Evolutionary conservation across 2,888 invertebrate species (phyloP).

Genomic region (Diabrotica balteata): DNA sequence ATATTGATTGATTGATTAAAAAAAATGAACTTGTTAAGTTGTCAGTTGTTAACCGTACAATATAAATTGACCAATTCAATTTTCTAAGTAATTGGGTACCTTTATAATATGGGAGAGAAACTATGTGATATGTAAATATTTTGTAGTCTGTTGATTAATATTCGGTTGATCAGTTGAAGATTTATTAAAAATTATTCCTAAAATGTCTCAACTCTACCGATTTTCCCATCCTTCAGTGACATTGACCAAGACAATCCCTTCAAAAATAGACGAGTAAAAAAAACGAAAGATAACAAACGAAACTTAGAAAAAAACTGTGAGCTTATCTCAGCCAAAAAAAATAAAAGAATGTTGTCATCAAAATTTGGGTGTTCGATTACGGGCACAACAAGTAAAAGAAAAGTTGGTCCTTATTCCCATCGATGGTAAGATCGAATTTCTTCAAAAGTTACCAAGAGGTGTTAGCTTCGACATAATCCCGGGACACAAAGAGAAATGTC

Average conservation of each 20-base stretch:
- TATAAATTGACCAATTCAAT: too few relatives aligned
- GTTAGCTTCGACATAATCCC: conserved; percentile 56
- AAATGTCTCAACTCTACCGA: too few relatives aligned
- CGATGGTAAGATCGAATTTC: conserved; percentile 55
- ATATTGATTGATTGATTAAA: too few relatives aligned
- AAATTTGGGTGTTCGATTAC: conserved; percentile 50
- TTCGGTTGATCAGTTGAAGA: too few relatives aligned
- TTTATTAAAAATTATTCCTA: too few relatives aligned
- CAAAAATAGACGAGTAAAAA: conserved; percentile 34
- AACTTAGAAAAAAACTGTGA: conserved; percentile 32
- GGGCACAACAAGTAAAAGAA: conserved; percentile 33
- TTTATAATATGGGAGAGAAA: too few relatives aligned
- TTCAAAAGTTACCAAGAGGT: conserved; percentile 48
- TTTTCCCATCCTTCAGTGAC: conserved; percentile 3
- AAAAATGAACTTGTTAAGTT: too few relatives aligned
- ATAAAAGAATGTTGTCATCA: conserved; percentile 48
- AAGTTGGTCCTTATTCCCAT: conserved; percentile 49
- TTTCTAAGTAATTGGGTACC: too few relatives aligned
- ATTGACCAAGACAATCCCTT: conserved; percentile 29
- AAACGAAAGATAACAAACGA: conserved; percentile 41
- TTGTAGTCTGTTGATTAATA: too few relatives aligned
- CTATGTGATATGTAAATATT: too few relatives aligned
- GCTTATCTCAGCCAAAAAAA: conserved; percentile 31
- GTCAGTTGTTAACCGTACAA: too few relatives aligned
- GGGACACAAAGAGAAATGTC: conserved; percentile 56